Conservation (phyloP, 2,888 invertebrate species). For the Lasius fuliginosus region DNA sequence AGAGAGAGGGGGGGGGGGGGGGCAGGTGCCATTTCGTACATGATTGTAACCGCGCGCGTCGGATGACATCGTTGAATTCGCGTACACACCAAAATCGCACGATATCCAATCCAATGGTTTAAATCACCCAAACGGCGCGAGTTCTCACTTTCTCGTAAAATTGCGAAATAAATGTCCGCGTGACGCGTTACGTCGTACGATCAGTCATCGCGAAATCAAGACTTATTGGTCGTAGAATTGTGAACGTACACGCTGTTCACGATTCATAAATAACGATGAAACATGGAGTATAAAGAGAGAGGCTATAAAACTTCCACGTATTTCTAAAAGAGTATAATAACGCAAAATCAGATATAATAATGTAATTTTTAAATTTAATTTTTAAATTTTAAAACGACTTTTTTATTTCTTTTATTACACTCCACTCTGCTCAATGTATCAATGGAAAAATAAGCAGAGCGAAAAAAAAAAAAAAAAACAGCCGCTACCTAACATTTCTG, state of each 20-base stretch:
- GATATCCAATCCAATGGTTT: slow-evolving; percentile 25
- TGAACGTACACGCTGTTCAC: slow-evolving; percentile 16
- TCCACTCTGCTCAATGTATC: neutral
- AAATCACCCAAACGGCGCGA: slow-evolving; percentile 33
- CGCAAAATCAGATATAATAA: neutral
- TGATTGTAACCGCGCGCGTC: slow-evolving; percentile 14
- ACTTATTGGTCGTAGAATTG: slow-evolving; percentile 21
- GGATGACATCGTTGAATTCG: slow-evolving; percentile 41
- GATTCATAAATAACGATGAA: slow-evolving; percentile 47
- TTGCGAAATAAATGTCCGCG: slow-evolving; percentile 20
- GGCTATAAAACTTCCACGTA: neutral
- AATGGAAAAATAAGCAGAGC: neutral
- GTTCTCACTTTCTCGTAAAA: slow-evolving; percentile 45
- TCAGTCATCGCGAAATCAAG: slow-evolving; percentile 38
- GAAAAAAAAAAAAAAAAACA: neutral
- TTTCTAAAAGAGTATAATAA: neutral
- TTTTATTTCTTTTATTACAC: neutral
- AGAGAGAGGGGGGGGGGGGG: neutral
- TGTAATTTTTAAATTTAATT: neutral
- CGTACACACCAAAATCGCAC: slow-evolving; percentile 29
- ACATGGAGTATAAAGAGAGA: neutral
- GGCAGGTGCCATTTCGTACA: slow-evolving; percentile 9
- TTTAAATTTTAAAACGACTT: neutral
- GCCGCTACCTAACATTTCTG: too few species aligned
- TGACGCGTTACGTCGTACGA: slow-evolving; percentile 17